Evolutionary conservation across 2,113 vertebrate genomes (phyloP), one percentile per base, ranked within the genome.

Genomic region (Elachura formosa): DNA sequence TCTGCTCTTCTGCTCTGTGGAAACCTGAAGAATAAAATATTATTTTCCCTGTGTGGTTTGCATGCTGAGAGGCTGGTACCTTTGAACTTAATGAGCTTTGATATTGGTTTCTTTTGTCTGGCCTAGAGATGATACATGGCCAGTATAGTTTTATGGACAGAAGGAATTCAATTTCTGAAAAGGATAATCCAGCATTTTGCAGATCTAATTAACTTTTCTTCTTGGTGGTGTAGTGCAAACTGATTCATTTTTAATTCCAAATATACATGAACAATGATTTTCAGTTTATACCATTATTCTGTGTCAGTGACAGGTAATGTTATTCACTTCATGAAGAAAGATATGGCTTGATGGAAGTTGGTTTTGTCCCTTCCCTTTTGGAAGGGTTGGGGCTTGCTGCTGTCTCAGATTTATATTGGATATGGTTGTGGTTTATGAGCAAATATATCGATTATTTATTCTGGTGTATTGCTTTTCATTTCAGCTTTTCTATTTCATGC

Each of bases 61-160:
- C 29, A 14, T 54, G 21, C 14, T 64, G 11, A 5, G 46, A 59
- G 21, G 3, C 12, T 54, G 5, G 2, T 51, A 24, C 20, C 12
- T 59, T 72, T 52, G 45, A 52, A 62, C 25, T 26, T 40, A 3
- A 48, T 61, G 22, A 58, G 13, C 5, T n/a, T 61, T 73, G 2
- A 14, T 66, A 18, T 43, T 87, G 26, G 38, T 62, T 84, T 85
- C 40, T 51, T 75, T 12, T 36, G 6, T 23, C 23, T 64, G 20
- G 2, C 4, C 18, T 83, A 22, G 52, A 55, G 6, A 9, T 26
- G 5, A 52, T 38, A 20, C 1, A 19, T 1, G 0, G 25, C 40
- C 29, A 15, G 5, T 63, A n/a, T 10, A 26, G 11, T 63, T 71
- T 71, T 58, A 89, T 29, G 12, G 33, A 33, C 12, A 28, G 11